Conservation (phyloP, 2,797 vertebrate genomes). For the Chiloscyllium punctatum region DNA sequence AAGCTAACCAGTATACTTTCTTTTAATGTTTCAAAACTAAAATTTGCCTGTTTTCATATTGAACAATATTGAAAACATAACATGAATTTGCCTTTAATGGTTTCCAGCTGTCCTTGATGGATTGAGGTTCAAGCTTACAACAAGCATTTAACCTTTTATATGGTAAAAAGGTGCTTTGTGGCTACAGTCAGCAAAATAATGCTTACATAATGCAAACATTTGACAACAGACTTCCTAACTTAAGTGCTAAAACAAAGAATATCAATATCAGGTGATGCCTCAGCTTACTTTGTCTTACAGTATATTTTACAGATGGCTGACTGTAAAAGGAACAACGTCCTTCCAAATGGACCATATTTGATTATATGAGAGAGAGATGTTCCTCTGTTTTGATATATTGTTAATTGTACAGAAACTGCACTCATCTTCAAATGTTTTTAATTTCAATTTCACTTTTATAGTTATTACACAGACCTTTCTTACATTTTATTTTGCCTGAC, state of each 20-base stretch:
- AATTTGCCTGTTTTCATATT: neutral
- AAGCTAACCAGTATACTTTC: neutral
- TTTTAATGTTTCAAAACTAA: neutral
- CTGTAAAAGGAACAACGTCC: neutral
- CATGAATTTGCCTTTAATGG: neutral
- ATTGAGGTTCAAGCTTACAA: neutral
- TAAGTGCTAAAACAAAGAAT: neutral
- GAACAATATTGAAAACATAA: neutral
- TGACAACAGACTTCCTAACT: neutral
- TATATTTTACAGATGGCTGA: neutral
- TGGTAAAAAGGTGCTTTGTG: neutral
- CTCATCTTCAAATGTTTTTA: neutral
- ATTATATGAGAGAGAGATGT: neutral
- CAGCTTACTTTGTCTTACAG: neutral
- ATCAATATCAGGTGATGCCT: neutral
- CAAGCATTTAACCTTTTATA: neutral
- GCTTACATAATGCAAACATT: conserved; percentile 22
- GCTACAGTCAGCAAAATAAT: neutral
- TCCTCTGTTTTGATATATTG: neutral
- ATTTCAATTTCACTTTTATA: neutral
- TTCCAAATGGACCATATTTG: neutral
- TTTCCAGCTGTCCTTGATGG: neutral
- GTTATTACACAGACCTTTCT: neutral
- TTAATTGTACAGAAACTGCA: neutral
- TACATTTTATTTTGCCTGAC: neutral